Conservation (phyloP, 2,888 invertebrate species). For the Elaeidobius kamerunicus region DNA sequence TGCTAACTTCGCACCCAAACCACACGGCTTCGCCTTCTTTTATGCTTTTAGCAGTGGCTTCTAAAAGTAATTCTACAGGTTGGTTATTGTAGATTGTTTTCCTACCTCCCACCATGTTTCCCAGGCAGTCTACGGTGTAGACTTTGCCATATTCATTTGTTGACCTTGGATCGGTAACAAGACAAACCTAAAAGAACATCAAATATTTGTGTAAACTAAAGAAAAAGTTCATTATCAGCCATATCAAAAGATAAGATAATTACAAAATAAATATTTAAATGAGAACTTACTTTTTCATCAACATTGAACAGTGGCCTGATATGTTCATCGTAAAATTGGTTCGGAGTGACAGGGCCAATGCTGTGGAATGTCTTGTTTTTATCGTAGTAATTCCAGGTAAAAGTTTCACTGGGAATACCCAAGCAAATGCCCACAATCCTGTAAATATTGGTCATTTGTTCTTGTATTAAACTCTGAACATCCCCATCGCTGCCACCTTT, state of each 20-base stretch:
- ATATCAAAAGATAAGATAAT: too few species aligned
- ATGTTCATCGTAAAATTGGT: constrained; percentile 75
- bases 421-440: constrained; percentile 81
- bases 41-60: constrained; percentile 72
- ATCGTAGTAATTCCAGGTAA: constrained; percentile 84
- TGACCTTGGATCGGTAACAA: constrained; percentile 82
- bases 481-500: constrained; percentile 60
- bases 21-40: constrained; percentile 82
- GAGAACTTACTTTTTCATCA: constrained; percentile 61
- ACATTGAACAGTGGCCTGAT: constrained; percentile 78
- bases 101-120: constrained; percentile 82
- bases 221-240: not conserved
- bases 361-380: constrained; percentile 72
- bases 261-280: not conserved
- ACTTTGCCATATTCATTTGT: constrained; percentile 74
- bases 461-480: constrained; percentile 60
- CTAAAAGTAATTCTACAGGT: constrained; percentile 72
- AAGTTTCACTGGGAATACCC: constrained; percentile 74
- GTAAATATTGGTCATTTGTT: constrained; percentile 74
- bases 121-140: constrained; percentile 83
- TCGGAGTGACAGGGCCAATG: constrained; percentile 72
- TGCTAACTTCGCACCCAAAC: constrained; percentile 89
- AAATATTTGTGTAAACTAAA: constrained; percentile 1
- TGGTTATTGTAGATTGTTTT: constrained; percentile 86
- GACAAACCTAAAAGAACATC: constrained; percentile 74